phyloP scores from a whole-genome alignment of 1,140 invertebrate species.

The Drosophila yakuba region DNA sequence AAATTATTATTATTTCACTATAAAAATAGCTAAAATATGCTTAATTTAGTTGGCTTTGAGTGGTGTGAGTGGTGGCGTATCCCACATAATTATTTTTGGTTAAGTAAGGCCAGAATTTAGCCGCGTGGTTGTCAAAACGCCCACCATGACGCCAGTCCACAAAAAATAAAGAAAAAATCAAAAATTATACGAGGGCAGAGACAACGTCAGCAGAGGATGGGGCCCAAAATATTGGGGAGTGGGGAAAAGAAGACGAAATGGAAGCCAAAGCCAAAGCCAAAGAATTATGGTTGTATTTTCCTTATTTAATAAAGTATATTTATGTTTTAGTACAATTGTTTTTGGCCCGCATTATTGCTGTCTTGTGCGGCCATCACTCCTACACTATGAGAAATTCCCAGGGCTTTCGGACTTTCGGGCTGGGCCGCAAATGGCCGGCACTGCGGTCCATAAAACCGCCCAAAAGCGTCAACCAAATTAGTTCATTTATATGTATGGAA shows the following conservation, averaged over 20 bases:
- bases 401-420: constrained; percentile 31
- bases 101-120: constrained; percentile 63
- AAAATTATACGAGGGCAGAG: constrained; percentile 33
- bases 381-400: constrained; percentile 78
- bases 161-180: constrained; percentile 6
- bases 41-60: constrained; percentile 72
- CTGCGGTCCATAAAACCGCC: constrained; percentile 57
- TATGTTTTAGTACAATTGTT: constrained; percentile 68
- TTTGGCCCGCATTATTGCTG: constrained; percentile 26
- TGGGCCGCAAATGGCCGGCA: constrained; percentile 23
- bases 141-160: constrained; percentile 71
- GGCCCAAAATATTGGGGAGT: constrained; percentile 16
- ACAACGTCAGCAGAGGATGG: constrained; percentile 40
- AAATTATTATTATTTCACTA: constrained; percentile 68
- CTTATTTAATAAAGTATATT: constrained; percentile 80
- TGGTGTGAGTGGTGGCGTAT: constrained; percentile 37
- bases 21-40: constrained; percentile 82
- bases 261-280: constrained; percentile 78
- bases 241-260: constrained; percentile 54
- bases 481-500: constrained; percentile 67
- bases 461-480: constrained; percentile 67
- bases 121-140: constrained; percentile 70
- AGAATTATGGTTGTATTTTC: constrained; percentile 76
- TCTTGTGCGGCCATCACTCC: constrained; percentile 25
- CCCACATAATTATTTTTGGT: constrained; percentile 80